Base-by-base conservation (phyloP, 1,140 invertebrate genomes). In the Platyscapa corneri region DNA sequence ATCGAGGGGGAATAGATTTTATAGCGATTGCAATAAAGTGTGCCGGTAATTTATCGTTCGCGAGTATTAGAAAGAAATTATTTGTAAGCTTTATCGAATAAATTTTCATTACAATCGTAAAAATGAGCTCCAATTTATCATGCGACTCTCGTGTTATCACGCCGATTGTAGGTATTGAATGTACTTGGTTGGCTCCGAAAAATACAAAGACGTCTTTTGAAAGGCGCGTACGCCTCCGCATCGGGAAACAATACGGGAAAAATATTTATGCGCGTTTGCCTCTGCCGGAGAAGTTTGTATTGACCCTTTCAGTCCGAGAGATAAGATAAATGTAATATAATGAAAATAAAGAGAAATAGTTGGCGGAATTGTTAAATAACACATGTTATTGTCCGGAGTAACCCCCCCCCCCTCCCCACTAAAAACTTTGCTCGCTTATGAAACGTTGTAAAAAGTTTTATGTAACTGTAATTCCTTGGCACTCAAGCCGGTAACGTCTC, bases 121-220 rank as follows among this genome's bases (percentile, higher is more conserved):
- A 74, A 42, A n/a, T 42, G n/a, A 74, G n/a, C 2, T 70, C 34
- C 67, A 37, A 70, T 70, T 70, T 70, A 70, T 70, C 67, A 70
- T 70, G 37, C 30, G 37, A 39, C 37, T 70, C 67, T 70, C 37
- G 20, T 70, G 34, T 37, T 23, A 37, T 70, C 18, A 32, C 34
- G 37, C 67, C 14, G 67, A 67, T 37, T 70, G 67, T 23, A 37
- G 5, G 67, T 37, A 70, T 39, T 20, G 67, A 70, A 18, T 18
- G n/a, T n/a, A 70, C 5, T 70, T 34, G 3, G 18, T 37, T 70
- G 67, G 67, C 32, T 37, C 67, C 67, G 39, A 81, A 65, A 81
- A 67, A 32, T 74, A 82, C 30, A 74, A 82, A 53, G 46, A 72
- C 72, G 56, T 56, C 80, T 12, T 30, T 82, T 74, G 42, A 56